phyloP scores from a whole-genome alignment of 2,113 vertebrate genomes.

The Hypanus sabinus region DNA sequence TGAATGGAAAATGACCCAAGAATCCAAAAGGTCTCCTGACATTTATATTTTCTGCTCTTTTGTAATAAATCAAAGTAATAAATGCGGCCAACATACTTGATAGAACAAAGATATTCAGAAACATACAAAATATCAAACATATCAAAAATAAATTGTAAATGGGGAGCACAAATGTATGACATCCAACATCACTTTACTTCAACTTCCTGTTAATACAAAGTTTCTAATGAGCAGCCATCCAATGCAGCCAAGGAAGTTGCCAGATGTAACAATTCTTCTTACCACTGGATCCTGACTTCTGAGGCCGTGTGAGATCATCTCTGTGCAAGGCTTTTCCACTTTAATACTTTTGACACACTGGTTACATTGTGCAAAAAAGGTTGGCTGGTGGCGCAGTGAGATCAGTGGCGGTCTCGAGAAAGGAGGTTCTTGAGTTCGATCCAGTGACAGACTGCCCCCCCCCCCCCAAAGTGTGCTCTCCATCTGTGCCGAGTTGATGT shows the following conservation, averaged over 20 bases:
- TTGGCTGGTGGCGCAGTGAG: no score
- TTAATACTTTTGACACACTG: no score
- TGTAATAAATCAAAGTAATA: neutral
- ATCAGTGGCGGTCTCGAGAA: no score
- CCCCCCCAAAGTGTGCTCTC: no score
- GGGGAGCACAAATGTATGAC: neutral
- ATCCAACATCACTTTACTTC: neutral
- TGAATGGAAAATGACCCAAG: neutral
- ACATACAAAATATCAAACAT: neutral
- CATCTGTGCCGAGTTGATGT: no score
- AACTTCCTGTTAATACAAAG: neutral
- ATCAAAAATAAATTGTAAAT: neutral
- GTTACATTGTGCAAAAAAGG: no score
- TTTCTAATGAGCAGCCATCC: neutral
- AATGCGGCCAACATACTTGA: neutral
- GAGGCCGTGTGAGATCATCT: no score
- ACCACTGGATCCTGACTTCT: no score
- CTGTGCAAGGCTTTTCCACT: no score
- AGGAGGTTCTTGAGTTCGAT: no score
- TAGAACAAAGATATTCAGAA: neutral
- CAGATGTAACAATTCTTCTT: no score
- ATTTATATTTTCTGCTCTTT: neutral
- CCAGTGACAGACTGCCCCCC: no score
- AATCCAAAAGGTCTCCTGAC: neutral
- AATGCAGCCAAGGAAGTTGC: neutral